Evolutionary conservation across 2,888 invertebrate genomes (phyloP), one percentile per base, ranked within the genome.

Genomic region (Platerodrilus igneus): DNA sequence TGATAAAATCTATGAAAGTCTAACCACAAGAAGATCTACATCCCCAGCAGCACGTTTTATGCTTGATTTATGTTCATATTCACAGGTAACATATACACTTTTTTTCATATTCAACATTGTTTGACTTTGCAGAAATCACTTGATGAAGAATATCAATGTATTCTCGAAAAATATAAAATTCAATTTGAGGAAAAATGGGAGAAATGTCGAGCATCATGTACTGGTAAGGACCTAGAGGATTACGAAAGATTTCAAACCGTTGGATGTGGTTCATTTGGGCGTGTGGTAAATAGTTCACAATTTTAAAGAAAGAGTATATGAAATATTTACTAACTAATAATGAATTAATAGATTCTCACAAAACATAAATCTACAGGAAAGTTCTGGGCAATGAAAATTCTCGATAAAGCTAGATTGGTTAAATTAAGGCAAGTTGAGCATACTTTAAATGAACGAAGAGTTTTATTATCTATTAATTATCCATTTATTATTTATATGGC

Each of bases 231-330:
- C 58, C 58, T 55, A 18, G 63, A 75, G 10, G 86, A 89, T 51
- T 83, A 83, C 57, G 81, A 86, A 34, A 71, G 79, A 37, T 66
- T 84, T 18, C 80, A 79, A 57, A 89, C 88, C 0, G 70, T 95
- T 36, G 94, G 94, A 1, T 82, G 85, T 0, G 94, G 94, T n/a
- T 91, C 91, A 1, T 95, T 93, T 64, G 94, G 94, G 2, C 77
- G 85, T 55, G 94, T 95, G 15, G 76, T 90, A 55, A 57, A 45
- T 41, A 22, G n/a, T 14, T 36, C 6, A 20, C 17, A 13, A 13
- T 16, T 9, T 17, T 6, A 14, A 2, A 13, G 30, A 9, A 20
- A 5, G 20, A 26, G 17, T 35, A 28, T 11, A 16, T 14, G n/a
- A 39, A n/a, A 18, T 25, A 43, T 32, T 17, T 22, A 23, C 28